Percentiles rank a stretch among this genome's conserved stretches.
phyloP scores from a whole-genome alignment of 2,888 invertebrate species.

The Parthenolecanium corni region DNA sequence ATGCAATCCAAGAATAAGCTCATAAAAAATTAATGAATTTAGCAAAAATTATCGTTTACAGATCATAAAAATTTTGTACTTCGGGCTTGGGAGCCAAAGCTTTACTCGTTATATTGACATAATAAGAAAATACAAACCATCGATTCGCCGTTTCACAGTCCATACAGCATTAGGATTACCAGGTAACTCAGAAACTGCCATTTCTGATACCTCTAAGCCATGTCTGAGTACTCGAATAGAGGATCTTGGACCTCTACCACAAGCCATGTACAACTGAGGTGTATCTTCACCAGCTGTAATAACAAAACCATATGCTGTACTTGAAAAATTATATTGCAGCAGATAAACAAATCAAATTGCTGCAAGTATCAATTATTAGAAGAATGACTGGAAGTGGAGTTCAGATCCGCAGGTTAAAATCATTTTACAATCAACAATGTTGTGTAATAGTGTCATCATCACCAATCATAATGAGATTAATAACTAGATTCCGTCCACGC shows the following conservation, averaged over 20 bases:
- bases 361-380: too few relatives aligned
- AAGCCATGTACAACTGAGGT: slow-evolving; percentile 91
- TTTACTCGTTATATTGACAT: neutral
- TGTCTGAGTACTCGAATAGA: slow-evolving; percentile 86
- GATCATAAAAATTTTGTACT: too few relatives aligned
- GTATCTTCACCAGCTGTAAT: slow-evolving; percentile 86
- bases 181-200: slow-evolving; percentile 99
- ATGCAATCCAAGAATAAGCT: too few relatives aligned
- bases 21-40: too few relatives aligned
- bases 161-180: slow-evolving; percentile 99
- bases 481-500: neutral
- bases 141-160: slow-evolving; percentile 92
- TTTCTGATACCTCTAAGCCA: slow-evolving; percentile 96
- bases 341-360: neutral
- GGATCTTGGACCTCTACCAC: slow-evolving; percentile 91
- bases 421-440: neutral
- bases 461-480: neutral
- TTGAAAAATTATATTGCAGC: neutral
- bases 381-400: neutral
- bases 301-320: neutral
- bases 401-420: slow-evolving; percentile 19
- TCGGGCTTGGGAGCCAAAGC: too few relatives aligned
- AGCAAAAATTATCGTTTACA: too few relatives aligned
- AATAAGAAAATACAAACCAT: slow-evolving; percentile 61
- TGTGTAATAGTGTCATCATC: neutral